phyloP scores from a whole-genome alignment of 2,888 invertebrate species.

The Tortricodes alternella region DNA sequence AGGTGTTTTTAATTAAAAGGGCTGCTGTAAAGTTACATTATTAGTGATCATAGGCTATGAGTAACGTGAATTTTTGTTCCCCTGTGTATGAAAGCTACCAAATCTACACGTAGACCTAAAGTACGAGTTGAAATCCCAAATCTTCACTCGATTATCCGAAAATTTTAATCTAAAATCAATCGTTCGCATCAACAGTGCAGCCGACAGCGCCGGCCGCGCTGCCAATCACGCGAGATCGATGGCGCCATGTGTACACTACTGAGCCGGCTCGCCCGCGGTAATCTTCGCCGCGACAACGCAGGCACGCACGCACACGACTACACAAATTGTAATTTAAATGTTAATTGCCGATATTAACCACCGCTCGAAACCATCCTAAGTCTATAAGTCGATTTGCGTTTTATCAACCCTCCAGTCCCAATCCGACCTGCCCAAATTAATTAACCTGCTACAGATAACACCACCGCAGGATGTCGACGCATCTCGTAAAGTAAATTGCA shows the following conservation, averaged over 20 bases:
- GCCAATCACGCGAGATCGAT: slow-evolving; percentile 66
- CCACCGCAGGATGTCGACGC: background rate
- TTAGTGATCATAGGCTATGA: too few relatives aligned
- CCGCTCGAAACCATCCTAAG: slow-evolving; percentile 18
- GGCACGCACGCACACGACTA: slow-evolving; percentile 52
- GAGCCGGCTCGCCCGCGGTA: slow-evolving; percentile 58
- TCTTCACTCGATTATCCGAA: slow-evolving; percentile 13
- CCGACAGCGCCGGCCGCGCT: slow-evolving; percentile 38
- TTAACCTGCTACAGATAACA: slow-evolving; percentile 2
- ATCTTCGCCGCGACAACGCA: slow-evolving; percentile 58
- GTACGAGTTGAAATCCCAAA: background rate
- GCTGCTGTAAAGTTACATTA: too few relatives aligned
- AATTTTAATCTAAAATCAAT: slow-evolving; percentile 28
- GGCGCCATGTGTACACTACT: slow-evolving; percentile 63
- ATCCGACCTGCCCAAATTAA: slow-evolving; percentile 10
- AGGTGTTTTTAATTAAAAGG: too few relatives aligned
- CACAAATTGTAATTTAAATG: slow-evolving; percentile 37
- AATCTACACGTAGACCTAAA: too few relatives aligned
- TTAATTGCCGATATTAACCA: slow-evolving; percentile 31
- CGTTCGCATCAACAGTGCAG: slow-evolving; percentile 4
- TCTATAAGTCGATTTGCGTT: slow-evolving; percentile 25
- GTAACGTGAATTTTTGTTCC: too few relatives aligned
- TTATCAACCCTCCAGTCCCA: slow-evolving; percentile 4
- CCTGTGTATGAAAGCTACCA: too few relatives aligned
- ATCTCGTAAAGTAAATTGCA: background rate